These are phyloP conservation scores for Onychomys arenicola DNA, from an alignment of 2,797 vertebrate genomes.

Conservation along the genomic window DNA sequence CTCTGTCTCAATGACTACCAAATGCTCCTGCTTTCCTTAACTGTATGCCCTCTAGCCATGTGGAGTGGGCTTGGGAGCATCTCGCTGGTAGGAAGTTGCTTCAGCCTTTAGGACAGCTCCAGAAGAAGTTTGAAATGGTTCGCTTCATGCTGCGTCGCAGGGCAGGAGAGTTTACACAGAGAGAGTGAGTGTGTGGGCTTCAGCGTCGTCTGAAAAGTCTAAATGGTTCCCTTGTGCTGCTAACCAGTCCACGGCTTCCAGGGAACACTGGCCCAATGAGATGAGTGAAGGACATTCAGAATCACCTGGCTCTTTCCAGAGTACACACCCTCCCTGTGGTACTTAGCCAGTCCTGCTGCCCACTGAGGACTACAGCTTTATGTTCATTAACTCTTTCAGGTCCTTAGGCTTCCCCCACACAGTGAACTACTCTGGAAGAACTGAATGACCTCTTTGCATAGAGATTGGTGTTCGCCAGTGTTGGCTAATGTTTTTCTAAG, in stretches of 20 bases:
- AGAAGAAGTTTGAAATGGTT: slow-evolving; percentile 11
- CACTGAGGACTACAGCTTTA: background rate
- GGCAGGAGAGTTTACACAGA: background rate
- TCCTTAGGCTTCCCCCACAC: background rate
- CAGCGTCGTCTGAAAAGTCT: background rate
- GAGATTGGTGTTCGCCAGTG: background rate
- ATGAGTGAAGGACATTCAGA: background rate
- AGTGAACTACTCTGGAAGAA: background rate
- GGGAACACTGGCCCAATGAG: background rate
- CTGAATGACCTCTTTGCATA: background rate
- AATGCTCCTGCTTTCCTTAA: background rate
- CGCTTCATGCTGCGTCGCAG: background rate
- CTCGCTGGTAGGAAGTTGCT: background rate
- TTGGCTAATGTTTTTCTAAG: background rate
- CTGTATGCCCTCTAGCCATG: background rate
- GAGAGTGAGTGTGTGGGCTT: background rate
- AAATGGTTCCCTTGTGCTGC: background rate
- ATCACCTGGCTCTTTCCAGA: background rate
- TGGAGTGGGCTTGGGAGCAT: background rate
- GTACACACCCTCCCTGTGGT: background rate
- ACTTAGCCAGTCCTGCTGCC: background rate
- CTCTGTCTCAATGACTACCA: background rate
- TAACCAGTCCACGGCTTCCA: background rate
- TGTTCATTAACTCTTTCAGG: background rate
- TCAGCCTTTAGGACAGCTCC: background rate